Evolutionary conservation across 2,888 invertebrate species (phyloP).

Genomic region (Synanthedon formicaeformis): DNA sequence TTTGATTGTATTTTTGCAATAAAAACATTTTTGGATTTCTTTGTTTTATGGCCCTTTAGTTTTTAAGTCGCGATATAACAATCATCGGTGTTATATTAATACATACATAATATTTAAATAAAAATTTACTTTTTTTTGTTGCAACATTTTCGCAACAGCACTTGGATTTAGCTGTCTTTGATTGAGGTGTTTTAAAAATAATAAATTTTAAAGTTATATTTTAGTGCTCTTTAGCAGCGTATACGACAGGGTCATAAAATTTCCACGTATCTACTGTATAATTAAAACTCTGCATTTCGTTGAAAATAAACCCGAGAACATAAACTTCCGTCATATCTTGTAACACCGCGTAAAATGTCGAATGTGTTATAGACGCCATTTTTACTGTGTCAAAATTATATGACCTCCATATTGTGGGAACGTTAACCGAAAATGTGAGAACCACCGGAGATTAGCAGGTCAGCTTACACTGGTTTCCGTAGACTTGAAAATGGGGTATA

Average conservation of each 20-base stretch:
- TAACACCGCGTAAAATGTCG: background rate
- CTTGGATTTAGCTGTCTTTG: no score
- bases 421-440: background rate
- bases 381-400: background rate
- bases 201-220: no score
- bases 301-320: background rate
- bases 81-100: no score
- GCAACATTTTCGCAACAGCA: no score
- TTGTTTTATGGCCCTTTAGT: no score
- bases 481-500: background rate
- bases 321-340: background rate
- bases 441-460: background rate
- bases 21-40: no score
- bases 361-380: background rate
- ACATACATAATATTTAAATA: no score
- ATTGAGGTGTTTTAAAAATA: no score
- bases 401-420: background rate
- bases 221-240: background rate
- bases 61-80: no score
- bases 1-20: no score
- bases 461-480: background rate
- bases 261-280: background rate
- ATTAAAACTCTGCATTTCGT: background rate
- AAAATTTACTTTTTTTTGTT: no score
- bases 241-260: background rate